Conservation (phyloP, 2,113 vertebrate genomes). For the Chlorodrepanis virens region DNA sequence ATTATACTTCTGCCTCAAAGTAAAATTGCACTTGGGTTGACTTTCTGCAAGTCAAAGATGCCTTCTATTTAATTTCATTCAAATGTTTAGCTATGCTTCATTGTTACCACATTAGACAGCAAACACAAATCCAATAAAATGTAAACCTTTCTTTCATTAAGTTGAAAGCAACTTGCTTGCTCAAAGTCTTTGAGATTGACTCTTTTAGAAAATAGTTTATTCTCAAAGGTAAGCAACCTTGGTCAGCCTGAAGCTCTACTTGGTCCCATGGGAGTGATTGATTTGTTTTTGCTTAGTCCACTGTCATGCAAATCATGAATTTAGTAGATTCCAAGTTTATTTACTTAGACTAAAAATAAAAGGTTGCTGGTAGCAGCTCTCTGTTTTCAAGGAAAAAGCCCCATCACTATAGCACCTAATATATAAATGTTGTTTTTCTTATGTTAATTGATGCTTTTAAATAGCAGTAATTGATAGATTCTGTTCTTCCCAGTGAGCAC, state of each 20-base stretch:
- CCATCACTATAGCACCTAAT: background rate
- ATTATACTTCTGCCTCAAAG: background rate
- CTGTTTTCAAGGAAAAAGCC: background rate
- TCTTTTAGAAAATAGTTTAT: slow-evolving; percentile 60
- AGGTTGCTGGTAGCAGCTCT: background rate
- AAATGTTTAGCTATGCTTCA: slow-evolving; percentile 38
- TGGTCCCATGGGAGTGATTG: slow-evolving; percentile 23
- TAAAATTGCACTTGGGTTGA: slow-evolving; percentile 31
- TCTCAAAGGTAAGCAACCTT: slow-evolving; percentile 57
- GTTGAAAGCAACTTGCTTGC: slow-evolving; percentile 48
- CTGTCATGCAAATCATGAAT: slow-evolving; percentile 8
- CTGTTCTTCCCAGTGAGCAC: slow-evolving; percentile 44
- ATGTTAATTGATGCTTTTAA: slow-evolving; percentile 52
- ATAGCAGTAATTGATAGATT: slow-evolving; percentile 27
- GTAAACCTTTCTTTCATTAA: slow-evolving; percentile 53
- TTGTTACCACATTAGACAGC: slow-evolving; percentile 35
- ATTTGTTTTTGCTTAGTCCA: background rate
- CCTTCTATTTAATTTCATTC: slow-evolving; percentile 38
- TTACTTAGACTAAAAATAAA: background rate
- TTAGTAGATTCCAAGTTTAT: background rate
- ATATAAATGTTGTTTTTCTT: background rate
- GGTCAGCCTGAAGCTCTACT: slow-evolving; percentile 41
- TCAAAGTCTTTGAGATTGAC: slow-evolving; percentile 53
- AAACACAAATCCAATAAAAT: slow-evolving; percentile 59
- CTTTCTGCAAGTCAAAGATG: slow-evolving; percentile 18